Evolutionary conservation across 2,888 invertebrate genomes (phyloP), one percentile per base, ranked within the genome.

Genomic region (Melangyna quadrimaculata): DNA sequence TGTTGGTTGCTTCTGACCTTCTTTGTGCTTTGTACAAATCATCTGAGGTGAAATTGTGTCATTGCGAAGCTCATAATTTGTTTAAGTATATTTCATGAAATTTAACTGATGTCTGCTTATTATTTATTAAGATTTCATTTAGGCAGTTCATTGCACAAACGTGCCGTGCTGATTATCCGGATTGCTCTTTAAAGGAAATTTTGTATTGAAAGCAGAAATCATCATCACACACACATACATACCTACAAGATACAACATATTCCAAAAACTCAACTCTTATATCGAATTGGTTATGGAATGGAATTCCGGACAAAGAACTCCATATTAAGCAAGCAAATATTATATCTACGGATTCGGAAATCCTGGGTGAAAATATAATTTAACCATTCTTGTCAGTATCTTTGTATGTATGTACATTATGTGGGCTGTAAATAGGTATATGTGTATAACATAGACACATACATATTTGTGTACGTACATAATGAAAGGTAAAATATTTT

Each of bases 311-410:
- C 8, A 12, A 77, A 19, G 37, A 72, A 78, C 78, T 69, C 57
- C 55, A 61, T 35, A 78, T 55, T 78, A 40, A 29, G 61, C 63
- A 55, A 12, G 63, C 53, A 61, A 55, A 48, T 63, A 61, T n/a
- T 3, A 8, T 22, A 24, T n/a, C 14, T 24, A 14, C 24, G 14
- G 53, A 53, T 53, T 29, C 69, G 55, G 73, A 83, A 74, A 74
- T 74, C 55, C 78, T 78, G 82, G 43, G 22, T 53, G 69, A 55
- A 78, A 69, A 61, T 70, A 63, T 65, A 73, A 69, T 63, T 70
- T 74, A 4, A 51, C 27, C 51, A 65, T 55, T 71, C 63, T 48
- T 57, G 78, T 70, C 78, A 73, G 61, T 37, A 67, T 27, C 0
- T 17, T 37, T 1, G 9, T 10, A 55, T 17, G 12, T 32, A 10